Evolutionary conservation across 2,113 vertebrate genomes (phyloP), one percentile per base, ranked within the genome.

Genomic region (Gracilinanus agilis): DNA sequence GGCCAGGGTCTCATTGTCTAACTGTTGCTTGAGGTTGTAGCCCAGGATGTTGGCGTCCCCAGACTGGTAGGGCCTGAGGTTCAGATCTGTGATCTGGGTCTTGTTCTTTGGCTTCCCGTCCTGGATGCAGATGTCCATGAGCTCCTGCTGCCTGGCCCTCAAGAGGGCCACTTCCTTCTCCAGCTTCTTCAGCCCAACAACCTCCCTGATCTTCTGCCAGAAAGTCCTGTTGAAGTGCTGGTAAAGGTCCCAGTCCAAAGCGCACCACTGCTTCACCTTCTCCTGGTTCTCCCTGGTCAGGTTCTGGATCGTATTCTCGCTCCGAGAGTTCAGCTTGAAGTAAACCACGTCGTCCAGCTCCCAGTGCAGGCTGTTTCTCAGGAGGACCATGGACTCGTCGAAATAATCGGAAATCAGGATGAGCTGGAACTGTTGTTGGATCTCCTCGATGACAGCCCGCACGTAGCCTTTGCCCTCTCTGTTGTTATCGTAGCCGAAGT

Each of bases 331-430:
- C 56, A 99, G 97, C 94, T 97, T 98, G 91, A 99, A 99, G 92
- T 99, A 99, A 90, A 98, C 96, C 16, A 99, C 98, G 0, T 99
- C 99, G 49, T 99, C 99, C 92, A 99, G 96, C 19, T 97, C 98
- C 99, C 99, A 99, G 98, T 98, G 99, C 95, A 99, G 98, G 13
- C 56, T 3, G 0, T 97, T 98, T 95, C 98, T 99, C 93, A 99
- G 97, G 97, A 99, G 97, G 95, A 99, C 97, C 99, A 99, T 98
- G 9, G 99, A 99, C 97, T 99, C 99, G 5, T 99, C 99, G 27
- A 99, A 99, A 97, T 99, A 98, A 16, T 99, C 99, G 0, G 99
- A 97, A 56, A 99, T 99, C 55, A 99, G 97, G 93, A 99, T 97
- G 54, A 99, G 98, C 24, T 98, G 97, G 97, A 99, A 99, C 75